These are phyloP conservation scores for Pagetopsis macropterus DNA, from an alignment of 2,797 vertebrate species.

Conservation along the genomic window DNA sequence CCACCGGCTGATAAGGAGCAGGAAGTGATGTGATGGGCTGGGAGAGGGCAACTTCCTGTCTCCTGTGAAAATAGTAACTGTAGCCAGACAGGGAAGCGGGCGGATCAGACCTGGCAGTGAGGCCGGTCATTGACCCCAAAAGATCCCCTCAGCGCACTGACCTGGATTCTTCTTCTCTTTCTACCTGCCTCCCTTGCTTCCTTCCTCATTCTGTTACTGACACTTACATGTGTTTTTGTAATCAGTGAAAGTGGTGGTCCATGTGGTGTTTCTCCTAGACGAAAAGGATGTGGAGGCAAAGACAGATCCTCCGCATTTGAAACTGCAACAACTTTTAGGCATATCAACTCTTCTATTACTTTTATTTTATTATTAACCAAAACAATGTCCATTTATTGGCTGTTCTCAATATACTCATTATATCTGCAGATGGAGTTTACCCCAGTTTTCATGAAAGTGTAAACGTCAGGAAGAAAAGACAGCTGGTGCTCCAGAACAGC, in stretches of 20 bases:
- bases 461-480: not conserved
- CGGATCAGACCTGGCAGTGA: constrained; percentile 35
- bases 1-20: constrained; percentile 74
- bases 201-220: constrained; percentile 4
- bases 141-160: constrained; percentile 9
- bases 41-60: constrained; percentile 76
- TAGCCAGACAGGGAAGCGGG: constrained; percentile 52
- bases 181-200: constrained; percentile 35
- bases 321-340: not conserved
- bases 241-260: constrained; percentile 51
- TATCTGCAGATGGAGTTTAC: not conserved
- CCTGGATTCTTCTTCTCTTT: constrained; percentile 2
- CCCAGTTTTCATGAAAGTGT: not conserved
- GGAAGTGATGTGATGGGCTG: constrained; percentile 75
- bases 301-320: not conserved
- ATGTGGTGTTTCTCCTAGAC: constrained; percentile 40
- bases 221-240: constrained; percentile 43
- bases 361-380: not conserved
- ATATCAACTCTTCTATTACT: not conserved
- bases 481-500: not conserved
- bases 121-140: constrained; percentile 31
- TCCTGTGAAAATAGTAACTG: constrained; percentile 75
- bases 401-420: not conserved
- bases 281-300: constrained; percentile 7
- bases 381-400: not conserved